These are phyloP conservation scores for Ylistrum balloti DNA, from an alignment of 1,140 invertebrate genomes.

Conservation along the genomic window DNA sequence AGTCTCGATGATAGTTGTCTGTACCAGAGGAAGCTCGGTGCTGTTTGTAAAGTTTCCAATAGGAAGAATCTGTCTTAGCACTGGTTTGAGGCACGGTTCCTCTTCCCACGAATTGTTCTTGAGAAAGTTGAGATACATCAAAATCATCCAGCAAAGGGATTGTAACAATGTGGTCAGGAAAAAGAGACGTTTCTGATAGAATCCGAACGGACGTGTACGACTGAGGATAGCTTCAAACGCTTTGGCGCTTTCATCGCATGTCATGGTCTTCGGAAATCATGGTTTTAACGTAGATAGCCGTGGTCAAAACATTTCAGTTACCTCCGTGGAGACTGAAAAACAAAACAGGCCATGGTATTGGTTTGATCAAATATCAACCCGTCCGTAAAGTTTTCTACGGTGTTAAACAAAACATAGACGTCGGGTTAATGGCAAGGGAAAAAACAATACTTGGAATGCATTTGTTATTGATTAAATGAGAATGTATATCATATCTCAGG, in stretches of 20 bases:
- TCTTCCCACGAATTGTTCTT: not conserved
- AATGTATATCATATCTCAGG: no score
- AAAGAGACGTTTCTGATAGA: slow-evolving; percentile 69
- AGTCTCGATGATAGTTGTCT: not conserved
- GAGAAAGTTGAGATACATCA: slow-evolving; percentile 61
- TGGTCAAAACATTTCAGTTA: not conserved
- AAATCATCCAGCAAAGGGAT: slow-evolving; percentile 58
- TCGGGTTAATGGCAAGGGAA: no score
- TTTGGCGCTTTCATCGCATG: slow-evolving; percentile 61
- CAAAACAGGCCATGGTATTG: not conserved
- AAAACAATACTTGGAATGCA: no score
- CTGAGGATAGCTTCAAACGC: slow-evolving; percentile 65
- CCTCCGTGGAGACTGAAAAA: not conserved
- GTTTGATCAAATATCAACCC: no score
- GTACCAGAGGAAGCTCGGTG: not conserved
- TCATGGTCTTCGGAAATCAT: slow-evolving; percentile 33
- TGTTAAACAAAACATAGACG: no score
- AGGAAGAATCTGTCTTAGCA: not conserved
- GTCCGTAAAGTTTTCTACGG: no score
- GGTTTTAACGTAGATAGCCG: not conserved
- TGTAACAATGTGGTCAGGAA: slow-evolving; percentile 63
- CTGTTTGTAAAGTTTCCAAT: not conserved
- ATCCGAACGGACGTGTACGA: slow-evolving; percentile 66
- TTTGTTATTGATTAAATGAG: no score
- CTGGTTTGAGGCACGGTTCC: not conserved